These are phyloP conservation scores for Meda fulgida DNA, from an alignment of 2,797 vertebrate genomes.

Conservation along the genomic window DNA sequence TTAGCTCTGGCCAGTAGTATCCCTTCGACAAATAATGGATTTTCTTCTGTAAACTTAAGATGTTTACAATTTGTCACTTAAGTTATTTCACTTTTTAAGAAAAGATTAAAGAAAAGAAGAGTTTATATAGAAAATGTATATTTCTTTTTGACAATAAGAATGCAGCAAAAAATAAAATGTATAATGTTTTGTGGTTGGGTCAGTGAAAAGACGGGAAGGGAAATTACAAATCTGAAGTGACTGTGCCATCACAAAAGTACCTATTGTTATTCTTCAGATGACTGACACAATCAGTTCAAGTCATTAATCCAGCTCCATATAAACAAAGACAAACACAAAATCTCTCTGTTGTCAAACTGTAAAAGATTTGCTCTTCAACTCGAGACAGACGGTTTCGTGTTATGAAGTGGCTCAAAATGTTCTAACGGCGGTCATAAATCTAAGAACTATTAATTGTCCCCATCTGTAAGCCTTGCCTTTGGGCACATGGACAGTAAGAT, in stretches of 20 bases:
- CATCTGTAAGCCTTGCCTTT: constrained; percentile 15
- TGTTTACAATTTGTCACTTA: background rate
- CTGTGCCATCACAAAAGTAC: background rate
- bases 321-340: constrained; percentile 1
- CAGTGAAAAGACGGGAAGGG: background rate
- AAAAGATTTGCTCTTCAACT: constrained; percentile 3
- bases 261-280: background rate
- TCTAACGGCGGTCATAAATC: background rate
- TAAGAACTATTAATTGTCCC: constrained; percentile 11
- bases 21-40: background rate
- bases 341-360: background rate
- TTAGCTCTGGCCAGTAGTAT: background rate
- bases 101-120: no score
- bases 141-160: no score
- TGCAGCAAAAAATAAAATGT: background rate
- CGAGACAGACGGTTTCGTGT: background rate
- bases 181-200: background rate
- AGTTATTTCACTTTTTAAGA: background rate
- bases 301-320: background rate
- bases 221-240: constrained; percentile 28
- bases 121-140: no score
- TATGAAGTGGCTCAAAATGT: background rate
- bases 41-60: background rate
- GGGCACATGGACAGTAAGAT: background rate
- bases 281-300: background rate